These are phyloP conservation scores for Melieria omissa DNA, from an alignment of 2,888 invertebrate species.

Conservation along the genomic window DNA sequence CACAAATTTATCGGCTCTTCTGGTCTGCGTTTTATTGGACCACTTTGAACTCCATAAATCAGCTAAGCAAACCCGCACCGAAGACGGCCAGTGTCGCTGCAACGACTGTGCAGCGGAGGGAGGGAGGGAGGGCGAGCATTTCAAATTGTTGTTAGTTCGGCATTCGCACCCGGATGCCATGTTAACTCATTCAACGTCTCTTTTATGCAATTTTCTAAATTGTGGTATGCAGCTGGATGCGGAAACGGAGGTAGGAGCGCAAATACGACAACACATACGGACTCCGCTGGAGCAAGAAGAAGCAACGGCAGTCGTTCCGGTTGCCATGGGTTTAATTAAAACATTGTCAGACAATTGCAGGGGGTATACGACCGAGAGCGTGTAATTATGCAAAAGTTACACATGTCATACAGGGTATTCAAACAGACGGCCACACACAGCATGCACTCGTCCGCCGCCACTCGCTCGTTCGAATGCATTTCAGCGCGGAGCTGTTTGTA, in stretches of 20 bases:
- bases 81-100: no score
- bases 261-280: not conserved
- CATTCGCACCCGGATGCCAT: not conserved
- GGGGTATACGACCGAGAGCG: constrained; percentile 29
- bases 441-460: no score
- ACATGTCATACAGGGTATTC: constrained; percentile 14
- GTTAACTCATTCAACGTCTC: constrained; percentile 9
- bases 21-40: no score
- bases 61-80: no score
- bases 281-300: not conserved
- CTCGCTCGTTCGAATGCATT: no score
- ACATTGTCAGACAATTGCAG: constrained; percentile 39
- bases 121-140: not conserved
- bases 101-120: no score
- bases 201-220: constrained; percentile 1
- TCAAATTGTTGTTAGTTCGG: constrained; percentile 4
- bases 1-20: no score
- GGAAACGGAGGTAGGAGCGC: no score
- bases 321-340: constrained; percentile 38
- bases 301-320: constrained; percentile 23
- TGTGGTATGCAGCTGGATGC: not conserved
- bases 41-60: no score
- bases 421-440: constrained; percentile 11
- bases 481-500: no score
- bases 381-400: constrained; percentile 10